Evolutionary conservation across 2,113 vertebrate genomes (phyloP), one percentile per base, ranked within the genome.

Genomic region (Chitala chitala): DNA sequence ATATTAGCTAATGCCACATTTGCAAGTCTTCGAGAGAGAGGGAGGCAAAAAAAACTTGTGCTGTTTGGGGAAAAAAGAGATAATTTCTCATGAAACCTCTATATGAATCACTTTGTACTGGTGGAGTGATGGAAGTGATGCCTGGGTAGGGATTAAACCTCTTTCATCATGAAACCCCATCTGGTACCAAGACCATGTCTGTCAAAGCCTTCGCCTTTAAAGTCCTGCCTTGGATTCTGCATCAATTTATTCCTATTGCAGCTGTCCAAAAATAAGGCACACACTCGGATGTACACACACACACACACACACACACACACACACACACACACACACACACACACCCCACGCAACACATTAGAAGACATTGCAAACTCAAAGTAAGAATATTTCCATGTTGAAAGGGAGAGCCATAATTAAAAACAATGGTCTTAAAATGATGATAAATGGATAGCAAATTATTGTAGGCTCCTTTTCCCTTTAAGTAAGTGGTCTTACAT

Each of bases 101-200:
- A 91, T 92, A 87, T 86, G 94, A 92, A 91, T 90, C 78, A 87
- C 94, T 98, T 96, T 97, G 94, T 95, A 95, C 90, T 93, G 89
- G 87, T 89, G 84, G 78, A 89, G 85, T 92, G 93, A 96, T 96
- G 94, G 94, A 94, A 93, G 91, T 91, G 91, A 93, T 93, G 95
- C 92, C 92, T 95, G 92, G 91, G 91, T 91, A 92, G 92, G 94
- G 94, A 98, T 98, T 96, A 97, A 89, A 92, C 90, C 88, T 93
- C 96, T 98, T 96, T 98, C 95, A 98, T 98, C 95, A 95, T 94
- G 93, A 95, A 96, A 92, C 93, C 94, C 96, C 95, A 96, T 98
- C 95, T 98, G 96, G 93, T 94, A 93, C 91, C 88, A 92, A 90
- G 93, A 93, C 93, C 93, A 93, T 92, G 95, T 95, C 94, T 95